A percentile compares a stretch with the other conserved stretches of the same genome.
phyloP scores from a whole-genome alignment of 2,797 vertebrate genomes.

The Brachymystax lenok region DNA sequence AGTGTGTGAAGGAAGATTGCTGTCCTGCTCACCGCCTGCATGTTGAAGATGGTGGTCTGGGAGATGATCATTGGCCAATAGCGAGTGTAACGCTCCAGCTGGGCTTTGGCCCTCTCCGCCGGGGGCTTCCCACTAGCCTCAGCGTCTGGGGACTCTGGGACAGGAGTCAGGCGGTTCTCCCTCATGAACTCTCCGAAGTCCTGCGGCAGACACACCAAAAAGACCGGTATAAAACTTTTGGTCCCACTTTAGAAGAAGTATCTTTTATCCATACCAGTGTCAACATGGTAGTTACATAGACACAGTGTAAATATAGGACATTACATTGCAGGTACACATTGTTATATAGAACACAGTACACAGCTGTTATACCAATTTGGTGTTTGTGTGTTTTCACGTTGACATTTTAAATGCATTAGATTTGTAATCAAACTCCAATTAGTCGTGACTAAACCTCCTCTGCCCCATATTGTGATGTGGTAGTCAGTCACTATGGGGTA shows the following conservation, averaged over 20 bases:
- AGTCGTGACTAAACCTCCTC: no score
- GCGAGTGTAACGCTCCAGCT: slow-evolving; percentile 94
- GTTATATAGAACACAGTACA: no score
- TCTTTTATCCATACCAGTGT: no score
- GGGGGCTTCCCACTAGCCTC: slow-evolving; percentile 85
- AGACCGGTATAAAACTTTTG: not conserved
- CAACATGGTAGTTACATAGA: no score
- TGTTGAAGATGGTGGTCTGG: slow-evolving; percentile 99
- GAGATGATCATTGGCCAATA: slow-evolving; percentile 99
- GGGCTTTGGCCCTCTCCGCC: slow-evolving; percentile 89
- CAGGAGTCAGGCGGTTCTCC: slow-evolving; percentile 95
- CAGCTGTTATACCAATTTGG: no score
- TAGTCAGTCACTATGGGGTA: no score
- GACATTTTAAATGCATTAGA: no score
- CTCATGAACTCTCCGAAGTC: slow-evolving; percentile 99
- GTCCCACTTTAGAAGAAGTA: not conserved
- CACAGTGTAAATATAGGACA: no score
- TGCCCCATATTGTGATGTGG: no score
- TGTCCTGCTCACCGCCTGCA: slow-evolving; percentile 90
- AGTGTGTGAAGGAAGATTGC: not conserved
- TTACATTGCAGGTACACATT: no score
- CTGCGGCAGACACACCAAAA: slow-evolving; percentile 64
- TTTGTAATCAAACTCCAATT: no score
- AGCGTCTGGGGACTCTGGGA: slow-evolving; percentile 82
- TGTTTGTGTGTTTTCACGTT: no score